A percentile compares a stretch with the other conserved stretches of the same genome.
Conservation (phyloP, 2,797 vertebrate genomes). For the Myotis planiceps region DNA sequence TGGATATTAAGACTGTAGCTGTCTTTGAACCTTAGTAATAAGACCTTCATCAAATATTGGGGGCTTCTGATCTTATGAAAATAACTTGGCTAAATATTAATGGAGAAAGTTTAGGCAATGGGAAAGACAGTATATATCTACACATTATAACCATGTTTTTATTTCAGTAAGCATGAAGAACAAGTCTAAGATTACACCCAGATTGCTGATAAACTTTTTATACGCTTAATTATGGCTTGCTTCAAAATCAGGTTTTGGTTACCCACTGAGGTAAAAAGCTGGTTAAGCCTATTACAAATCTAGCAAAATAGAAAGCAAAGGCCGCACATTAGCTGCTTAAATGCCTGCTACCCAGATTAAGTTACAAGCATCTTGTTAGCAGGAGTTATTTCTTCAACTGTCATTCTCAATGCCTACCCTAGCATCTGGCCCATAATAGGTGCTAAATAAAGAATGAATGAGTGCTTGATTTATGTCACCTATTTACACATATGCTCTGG, state of each 20-base stretch:
- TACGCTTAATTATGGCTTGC: background rate
- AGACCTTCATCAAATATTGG: slow-evolving; percentile 56
- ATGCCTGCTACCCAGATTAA: background rate
- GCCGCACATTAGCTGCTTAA: background rate
- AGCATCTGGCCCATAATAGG: background rate
- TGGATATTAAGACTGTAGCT: slow-evolving; percentile 41
- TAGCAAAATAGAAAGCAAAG: slow-evolving; percentile 35
- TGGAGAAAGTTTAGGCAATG: background rate
- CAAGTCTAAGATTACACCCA: background rate
- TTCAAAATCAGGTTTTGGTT: slow-evolving; percentile 38
- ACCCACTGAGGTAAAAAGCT: slow-evolving; percentile 10
- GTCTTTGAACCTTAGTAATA: slow-evolving; percentile 55
- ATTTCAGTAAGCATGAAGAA: background rate
- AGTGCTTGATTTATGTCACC: background rate
- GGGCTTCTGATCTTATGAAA: slow-evolving; percentile 44
- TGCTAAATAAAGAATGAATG: slow-evolving; percentile 3
- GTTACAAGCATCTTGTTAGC: background rate
- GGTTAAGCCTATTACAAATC: background rate
- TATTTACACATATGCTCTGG: background rate
- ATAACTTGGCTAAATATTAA: slow-evolving; percentile 50
- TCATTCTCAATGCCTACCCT: background rate
- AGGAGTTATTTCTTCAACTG: background rate
- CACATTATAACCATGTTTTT: background rate
- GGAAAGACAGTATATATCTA: background rate
- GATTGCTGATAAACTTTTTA: background rate